A percentile compares a stretch with the other conserved stretches of the same genome.
Evolutionary conservation across 2,888 invertebrate genomes (phyloP).

Genomic region (Heteropelma amictum): DNA sequence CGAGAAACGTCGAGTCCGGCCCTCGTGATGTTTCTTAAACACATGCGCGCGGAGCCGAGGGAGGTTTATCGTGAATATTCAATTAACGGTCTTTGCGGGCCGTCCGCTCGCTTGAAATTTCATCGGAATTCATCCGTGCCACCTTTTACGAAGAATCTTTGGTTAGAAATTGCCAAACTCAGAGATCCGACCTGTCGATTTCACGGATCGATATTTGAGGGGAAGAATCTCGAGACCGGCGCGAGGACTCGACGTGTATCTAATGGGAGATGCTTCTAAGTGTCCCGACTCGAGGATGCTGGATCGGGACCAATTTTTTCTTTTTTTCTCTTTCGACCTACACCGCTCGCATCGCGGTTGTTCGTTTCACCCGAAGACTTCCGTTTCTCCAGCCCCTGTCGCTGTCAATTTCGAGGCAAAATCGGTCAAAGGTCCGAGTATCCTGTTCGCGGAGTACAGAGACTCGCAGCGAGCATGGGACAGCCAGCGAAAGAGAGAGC

Average conservation of each 20-base stretch:
- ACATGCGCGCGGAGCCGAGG: too few species aligned
- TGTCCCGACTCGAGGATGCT: neutral
- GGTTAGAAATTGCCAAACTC: too few species aligned
- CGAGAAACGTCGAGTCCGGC: neutral
- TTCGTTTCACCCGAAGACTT: conserved; percentile 47
- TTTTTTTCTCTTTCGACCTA: too few species aligned
- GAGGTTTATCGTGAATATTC: too few species aligned
- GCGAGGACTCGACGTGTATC: neutral
- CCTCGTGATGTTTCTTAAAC: too few species aligned
- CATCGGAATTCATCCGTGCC: too few species aligned
- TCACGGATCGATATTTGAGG: neutral
- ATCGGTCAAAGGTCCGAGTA: conserved; percentile 5
- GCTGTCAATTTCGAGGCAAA: conserved; percentile 29
- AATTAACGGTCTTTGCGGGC: too few species aligned
- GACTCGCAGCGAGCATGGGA: neutral
- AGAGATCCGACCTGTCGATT: neutral
- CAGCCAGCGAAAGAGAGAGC: neutral
- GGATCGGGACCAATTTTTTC: conserved; percentile 21
- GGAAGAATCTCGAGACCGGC: neutral
- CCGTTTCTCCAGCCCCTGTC: conserved; percentile 53
- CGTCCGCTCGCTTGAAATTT: too few species aligned
- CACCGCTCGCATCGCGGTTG: conserved; percentile 33
- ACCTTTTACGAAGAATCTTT: too few species aligned
- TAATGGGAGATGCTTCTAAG: neutral
- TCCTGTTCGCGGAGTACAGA: conserved; percentile 22